These are phyloP conservation scores for Platysteira castanea DNA, from an alignment of 2,113 vertebrate genomes.

Conservation along the genomic window DNA sequence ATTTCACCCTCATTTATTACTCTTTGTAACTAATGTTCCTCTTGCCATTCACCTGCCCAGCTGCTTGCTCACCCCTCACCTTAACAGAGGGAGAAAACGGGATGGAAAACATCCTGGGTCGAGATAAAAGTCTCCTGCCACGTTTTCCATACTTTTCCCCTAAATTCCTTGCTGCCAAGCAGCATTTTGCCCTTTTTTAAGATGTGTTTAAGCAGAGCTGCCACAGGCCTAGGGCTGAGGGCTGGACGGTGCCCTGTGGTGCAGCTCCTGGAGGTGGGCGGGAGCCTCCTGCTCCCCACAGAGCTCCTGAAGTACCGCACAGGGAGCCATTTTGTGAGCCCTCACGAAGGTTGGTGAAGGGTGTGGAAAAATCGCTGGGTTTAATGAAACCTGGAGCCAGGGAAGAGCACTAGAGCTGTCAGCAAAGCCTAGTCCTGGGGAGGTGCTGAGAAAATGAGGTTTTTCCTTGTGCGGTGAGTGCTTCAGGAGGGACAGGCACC, in stretches of 20 bases:
- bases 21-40: neutral
- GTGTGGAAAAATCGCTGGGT: fast-evolving
- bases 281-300: neutral
- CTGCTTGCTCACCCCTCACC: fast-evolving
- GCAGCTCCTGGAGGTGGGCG: fast-evolving
- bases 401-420: neutral
- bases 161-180: fast-evolving
- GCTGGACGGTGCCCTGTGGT: neutral
- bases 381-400: neutral
- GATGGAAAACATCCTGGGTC: neutral
- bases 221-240: fast-evolving
- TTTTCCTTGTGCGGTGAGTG: fast-evolving
- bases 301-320: fast-evolving
- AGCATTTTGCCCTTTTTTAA: neutral
- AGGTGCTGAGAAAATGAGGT: neutral
- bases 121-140: fast-evolving
- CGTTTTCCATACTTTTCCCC: fast-evolving
- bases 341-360: fast-evolving
- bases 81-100: neutral
- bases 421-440: neutral
- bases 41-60: fast-evolving
- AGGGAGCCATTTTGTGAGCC: neutral
- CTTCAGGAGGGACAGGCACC: fast-evolving
- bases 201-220: neutral
- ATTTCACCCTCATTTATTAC: neutral